These are phyloP conservation scores for Chrosomus eos DNA, from an alignment of 2,797 vertebrate genomes.

Conservation along the genomic window DNA sequence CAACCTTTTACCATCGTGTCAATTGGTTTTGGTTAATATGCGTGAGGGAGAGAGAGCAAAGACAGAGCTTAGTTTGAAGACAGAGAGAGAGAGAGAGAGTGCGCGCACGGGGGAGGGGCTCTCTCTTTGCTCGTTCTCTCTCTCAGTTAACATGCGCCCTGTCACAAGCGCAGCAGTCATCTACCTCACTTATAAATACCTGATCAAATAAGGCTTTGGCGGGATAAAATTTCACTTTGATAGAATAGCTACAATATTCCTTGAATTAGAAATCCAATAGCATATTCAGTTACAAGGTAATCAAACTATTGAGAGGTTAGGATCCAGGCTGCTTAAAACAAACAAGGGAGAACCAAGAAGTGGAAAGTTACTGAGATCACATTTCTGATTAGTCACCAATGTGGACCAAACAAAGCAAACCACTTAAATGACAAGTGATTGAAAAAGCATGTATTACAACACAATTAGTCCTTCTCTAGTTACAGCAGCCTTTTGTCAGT, in stretches of 20 bases:
- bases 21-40: neutral
- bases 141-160: too few species aligned
- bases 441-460: neutral
- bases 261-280: neutral
- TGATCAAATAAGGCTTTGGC: too few species aligned
- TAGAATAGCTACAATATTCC: neutral
- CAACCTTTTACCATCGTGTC: neutral
- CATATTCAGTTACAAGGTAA: neutral
- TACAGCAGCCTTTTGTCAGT: conserved; percentile 3
- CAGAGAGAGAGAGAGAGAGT: too few species aligned
- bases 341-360: neutral
- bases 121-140: too few species aligned
- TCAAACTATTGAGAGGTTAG: conserved; percentile 1
- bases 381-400: conserved; percentile 4
- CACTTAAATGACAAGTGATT: neutral
- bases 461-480: conserved; percentile 8
- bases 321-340: neutral
- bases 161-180: too few species aligned
- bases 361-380: conserved; percentile 8
- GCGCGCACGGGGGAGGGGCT: too few species aligned
- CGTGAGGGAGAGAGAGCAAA: neutral
- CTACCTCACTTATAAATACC: too few species aligned
- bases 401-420: neutral
- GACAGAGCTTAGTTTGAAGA: too few species aligned
- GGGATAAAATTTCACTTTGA: neutral